Percentiles rank a stretch among this genome's conserved stretches.
phyloP scores from a whole-genome alignment of 2,888 invertebrate genomes.

The Lasioglossum figueresi region DNA sequence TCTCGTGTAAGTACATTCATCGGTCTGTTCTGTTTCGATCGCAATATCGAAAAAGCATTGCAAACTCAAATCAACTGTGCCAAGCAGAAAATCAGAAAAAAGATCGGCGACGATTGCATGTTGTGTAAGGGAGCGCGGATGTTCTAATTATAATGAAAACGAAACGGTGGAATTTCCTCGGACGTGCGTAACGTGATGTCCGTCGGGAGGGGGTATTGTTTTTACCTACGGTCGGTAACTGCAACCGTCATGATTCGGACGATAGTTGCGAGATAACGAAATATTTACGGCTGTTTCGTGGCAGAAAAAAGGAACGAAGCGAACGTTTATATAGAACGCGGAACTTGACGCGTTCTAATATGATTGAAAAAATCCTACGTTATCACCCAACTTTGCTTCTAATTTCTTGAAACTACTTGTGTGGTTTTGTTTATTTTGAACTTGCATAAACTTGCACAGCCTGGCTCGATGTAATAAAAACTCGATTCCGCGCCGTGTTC shows the following conservation, averaged over 20 bases:
- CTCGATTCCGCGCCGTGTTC: background rate
- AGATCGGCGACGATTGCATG: slow-evolving; percentile 31
- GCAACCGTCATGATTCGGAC: background rate
- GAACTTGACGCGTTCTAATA: background rate
- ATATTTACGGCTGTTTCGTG: slow-evolving; percentile 1
- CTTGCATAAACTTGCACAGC: background rate
- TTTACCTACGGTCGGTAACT: slow-evolving; percentile 40
- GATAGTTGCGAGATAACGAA: background rate
- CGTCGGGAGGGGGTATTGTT: background rate
- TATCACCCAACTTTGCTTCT: background rate
- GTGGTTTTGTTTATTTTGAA: background rate
- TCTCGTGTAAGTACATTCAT: background rate
- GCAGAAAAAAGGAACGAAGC: slow-evolving; percentile 39
- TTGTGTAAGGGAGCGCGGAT: slow-evolving; percentile 50
- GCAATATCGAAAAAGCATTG: slow-evolving; percentile 52
- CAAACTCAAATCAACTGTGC: slow-evolving; percentile 73
- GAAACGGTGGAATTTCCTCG: slow-evolving; percentile 36
- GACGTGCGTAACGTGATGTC: background rate
- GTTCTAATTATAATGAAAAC: slow-evolving; percentile 55
- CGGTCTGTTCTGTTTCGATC: background rate
- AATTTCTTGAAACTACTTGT: background rate
- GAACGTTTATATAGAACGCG: slow-evolving; percentile 16
- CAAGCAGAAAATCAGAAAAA: slow-evolving; percentile 66
- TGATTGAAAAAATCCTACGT: background rate
- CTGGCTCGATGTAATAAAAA: slow-evolving; percentile 2